Evolutionary conservation across 2,888 invertebrate species (phyloP), one percentile per base, ranked within the genome.

Genomic region (Crossocerus cetratus): DNA sequence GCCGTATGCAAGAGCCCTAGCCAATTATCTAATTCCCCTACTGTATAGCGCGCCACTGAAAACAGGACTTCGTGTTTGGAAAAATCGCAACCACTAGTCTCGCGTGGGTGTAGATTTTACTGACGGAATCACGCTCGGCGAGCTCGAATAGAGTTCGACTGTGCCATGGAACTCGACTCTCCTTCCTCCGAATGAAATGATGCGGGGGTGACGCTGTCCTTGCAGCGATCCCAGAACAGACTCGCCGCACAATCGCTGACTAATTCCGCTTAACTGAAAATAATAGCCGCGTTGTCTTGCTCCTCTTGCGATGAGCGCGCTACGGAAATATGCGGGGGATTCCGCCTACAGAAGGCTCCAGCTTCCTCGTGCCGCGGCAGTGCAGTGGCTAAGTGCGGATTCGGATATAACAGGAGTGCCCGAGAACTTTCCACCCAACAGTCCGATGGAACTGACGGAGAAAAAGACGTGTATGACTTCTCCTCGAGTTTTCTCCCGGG

Each of bases 221-320:
- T 44, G 18, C 44, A 42, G 42, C 58, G 43, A 59, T 18, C 44
- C 16, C 44, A n/a, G 44, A 18, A 2, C 16, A 59, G 20, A 43
- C 44, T 32, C 20, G 18, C 49, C 58, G 32, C 16, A n/a, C 20
- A 32, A 49, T 61, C 58, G 57, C 63, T 74, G 67, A 67, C 42
- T 67, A 66, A 59, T 20, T 11, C 18, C 21, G 43, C 67, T 32
- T 63, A 42, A 64, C 45, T 53, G 57, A 63, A 71, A 65, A 76
- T 76, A 76, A 71, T 22, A 65, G 65, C 11, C 42, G 20, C 76
- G 65, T 71, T 76, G 74, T 76, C 68, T 20, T 18, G 16, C 2
- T 18, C 18, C 42, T n/a, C n/a, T 22, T 58, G 44, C 54, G 22
- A 61, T 61, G 57, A 61, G 44, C 64, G 20, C 56, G 45, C 53